Conservation (phyloP, 1,140 invertebrate species). For the Prorops nasuta region DNA sequence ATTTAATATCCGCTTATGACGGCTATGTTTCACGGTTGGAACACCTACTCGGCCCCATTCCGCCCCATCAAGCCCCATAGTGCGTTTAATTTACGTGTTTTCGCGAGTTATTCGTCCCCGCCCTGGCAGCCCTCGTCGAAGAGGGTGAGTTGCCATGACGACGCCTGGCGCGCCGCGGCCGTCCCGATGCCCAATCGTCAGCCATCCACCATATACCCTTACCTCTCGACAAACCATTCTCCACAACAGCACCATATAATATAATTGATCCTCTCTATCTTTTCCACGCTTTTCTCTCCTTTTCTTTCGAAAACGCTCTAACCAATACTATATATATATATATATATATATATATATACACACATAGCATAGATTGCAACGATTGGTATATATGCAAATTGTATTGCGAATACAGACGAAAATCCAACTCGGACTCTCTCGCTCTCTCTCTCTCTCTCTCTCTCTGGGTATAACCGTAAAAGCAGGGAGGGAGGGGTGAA, state of each 20-base stretch:
- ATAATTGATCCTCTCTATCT: not conserved
- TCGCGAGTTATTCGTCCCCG: constrained; percentile 51
- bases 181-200: constrained; percentile 38
- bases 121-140: constrained; percentile 19
- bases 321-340: too few relatives aligned
- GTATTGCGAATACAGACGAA: not conserved
- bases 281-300: not conserved
- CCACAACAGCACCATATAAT: too few relatives aligned
- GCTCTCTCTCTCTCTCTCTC: not conserved
- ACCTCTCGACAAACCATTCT: not conserved
- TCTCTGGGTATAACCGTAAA: not conserved
- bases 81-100: constrained; percentile 57
- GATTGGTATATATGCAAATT: not conserved
- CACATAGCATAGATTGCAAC: too few relatives aligned
- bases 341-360: too few relatives aligned
- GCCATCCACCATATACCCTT: constrained; percentile 14
- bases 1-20: constrained; percentile 52
- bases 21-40: constrained; percentile 46
- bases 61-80: constrained; percentile 53
- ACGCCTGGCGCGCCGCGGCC: constrained; percentile 25
- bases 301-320: too few relatives aligned
- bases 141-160: constrained; percentile 37
- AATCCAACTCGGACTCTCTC: not conserved
- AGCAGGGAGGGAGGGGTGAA: not conserved
- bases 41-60: constrained; percentile 44